Percentiles rank a stretch among this genome's conserved stretches.
Conservation (phyloP, 2,888 invertebrate species). For the Xestia sexstrigata region DNA sequence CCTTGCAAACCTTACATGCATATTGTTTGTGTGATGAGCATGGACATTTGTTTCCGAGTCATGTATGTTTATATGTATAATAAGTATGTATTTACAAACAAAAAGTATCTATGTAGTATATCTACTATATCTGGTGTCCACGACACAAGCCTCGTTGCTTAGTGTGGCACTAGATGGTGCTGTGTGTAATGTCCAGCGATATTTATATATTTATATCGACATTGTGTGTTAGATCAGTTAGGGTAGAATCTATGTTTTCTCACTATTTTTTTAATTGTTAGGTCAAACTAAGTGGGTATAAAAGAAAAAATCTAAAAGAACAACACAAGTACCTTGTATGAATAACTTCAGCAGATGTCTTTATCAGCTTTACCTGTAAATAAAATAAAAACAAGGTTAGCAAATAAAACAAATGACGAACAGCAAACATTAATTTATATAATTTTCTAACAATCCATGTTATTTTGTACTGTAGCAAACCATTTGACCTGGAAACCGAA, state of each 20-base stretch:
- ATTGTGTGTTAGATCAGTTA: neutral
- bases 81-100: too few species aligned
- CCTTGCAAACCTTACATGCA: neutral
- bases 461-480: conserved; percentile 36
- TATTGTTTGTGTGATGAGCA: too few species aligned
- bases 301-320: neutral
- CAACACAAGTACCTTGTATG: neutral
- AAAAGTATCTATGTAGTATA: too few species aligned
- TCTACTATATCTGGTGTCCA: too few species aligned
- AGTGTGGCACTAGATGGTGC: too few species aligned
- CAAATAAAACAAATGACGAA: conserved; percentile 7
- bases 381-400: conserved; percentile 36
- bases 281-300: neutral
- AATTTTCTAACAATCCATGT: conserved; percentile 41
- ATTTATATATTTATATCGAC: too few species aligned
- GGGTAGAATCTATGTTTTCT: neutral
- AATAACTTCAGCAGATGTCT: neutral
- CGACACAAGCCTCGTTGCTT: too few species aligned
- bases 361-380: conserved; percentile 48
- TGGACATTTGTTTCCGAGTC: too few species aligned
- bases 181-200: too few species aligned
- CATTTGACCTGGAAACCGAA: conserved; percentile 47
- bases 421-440: conserved; percentile 19
- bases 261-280: too few species aligned
- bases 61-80: too few species aligned